Conservation (phyloP, 2,888 invertebrate genomes). For the Gastracanthus pulcherrimus region DNA sequence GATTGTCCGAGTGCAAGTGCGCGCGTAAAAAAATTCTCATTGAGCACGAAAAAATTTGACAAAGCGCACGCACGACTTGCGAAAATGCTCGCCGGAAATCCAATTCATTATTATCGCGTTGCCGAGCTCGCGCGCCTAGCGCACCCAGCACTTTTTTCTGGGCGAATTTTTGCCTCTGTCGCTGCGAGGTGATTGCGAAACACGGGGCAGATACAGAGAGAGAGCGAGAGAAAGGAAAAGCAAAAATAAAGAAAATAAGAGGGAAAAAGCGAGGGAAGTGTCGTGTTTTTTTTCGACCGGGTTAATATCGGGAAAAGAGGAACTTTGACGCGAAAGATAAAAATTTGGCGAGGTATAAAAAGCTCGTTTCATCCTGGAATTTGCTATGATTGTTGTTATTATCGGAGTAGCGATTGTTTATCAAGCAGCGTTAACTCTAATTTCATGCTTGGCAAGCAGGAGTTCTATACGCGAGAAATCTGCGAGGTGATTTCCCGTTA, state of each 20-base stretch:
- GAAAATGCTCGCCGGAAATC: not conserved
- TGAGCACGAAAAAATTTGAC: conserved; percentile 8
- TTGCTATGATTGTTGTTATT: not conserved
- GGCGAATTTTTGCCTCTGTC: conserved; percentile 13
- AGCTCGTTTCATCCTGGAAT: not conserved
- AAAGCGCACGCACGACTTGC: not conserved
- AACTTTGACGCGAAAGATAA: not conserved
- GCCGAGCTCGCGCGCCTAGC: not conserved
- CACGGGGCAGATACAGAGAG: not conserved
- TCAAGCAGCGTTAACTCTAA: too few relatives aligned
- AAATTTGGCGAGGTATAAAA: not conserved
- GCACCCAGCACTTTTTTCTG: not conserved
- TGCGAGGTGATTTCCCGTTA: too few relatives aligned
- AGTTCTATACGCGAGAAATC: too few relatives aligned
- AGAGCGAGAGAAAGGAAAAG: not conserved
- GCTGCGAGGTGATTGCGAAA: conserved; percentile 17
- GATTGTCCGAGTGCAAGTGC: not conserved
- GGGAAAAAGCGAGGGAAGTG: not conserved
- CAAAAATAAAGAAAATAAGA: not conserved
- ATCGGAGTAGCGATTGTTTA: not conserved
- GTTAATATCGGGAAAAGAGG: too few relatives aligned
- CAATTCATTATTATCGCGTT: conserved; percentile 12
- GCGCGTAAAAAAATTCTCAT: not conserved
- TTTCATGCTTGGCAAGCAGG: too few relatives aligned
- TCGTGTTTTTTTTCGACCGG: not conserved